These are phyloP conservation scores for Meloe dianella DNA, from an alignment of 2,888 invertebrate genomes.

Conservation along the genomic window DNA sequence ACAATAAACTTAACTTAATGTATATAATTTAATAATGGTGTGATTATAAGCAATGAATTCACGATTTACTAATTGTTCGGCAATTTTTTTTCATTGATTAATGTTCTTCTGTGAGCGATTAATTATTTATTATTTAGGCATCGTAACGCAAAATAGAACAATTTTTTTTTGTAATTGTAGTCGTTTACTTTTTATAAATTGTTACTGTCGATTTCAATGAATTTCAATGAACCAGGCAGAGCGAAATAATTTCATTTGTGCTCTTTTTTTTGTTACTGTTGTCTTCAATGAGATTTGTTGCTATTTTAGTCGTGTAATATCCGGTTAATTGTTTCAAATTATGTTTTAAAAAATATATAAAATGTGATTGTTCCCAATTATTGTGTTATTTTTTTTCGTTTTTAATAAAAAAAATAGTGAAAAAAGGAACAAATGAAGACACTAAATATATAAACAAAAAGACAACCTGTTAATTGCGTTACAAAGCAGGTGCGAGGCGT, in stretches of 20 bases:
- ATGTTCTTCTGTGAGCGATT: too few relatives aligned
- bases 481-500: background rate
- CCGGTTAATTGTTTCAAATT: slow-evolving; percentile 5
- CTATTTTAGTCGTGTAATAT: background rate
- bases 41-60: background rate
- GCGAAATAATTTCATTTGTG: background rate
- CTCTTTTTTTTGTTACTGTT: background rate
- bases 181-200: too few relatives aligned
- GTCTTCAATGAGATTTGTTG: background rate
- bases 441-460: too few relatives aligned
- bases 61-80: background rate
- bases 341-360: background rate
- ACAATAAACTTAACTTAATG: background rate
- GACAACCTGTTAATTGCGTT: background rate
- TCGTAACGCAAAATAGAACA: too few relatives aligned
- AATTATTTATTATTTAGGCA: too few relatives aligned
- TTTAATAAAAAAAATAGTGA: background rate
- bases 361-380: background rate
- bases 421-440: background rate
- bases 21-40: background rate
- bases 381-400: background rate
- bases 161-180: too few relatives aligned
- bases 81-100: too few relatives aligned
- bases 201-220: background rate
- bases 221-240: background rate